These are phyloP conservation scores for Drymodes brunneopygia DNA, from an alignment of 2,113 vertebrate species.

Conservation along the genomic window DNA sequence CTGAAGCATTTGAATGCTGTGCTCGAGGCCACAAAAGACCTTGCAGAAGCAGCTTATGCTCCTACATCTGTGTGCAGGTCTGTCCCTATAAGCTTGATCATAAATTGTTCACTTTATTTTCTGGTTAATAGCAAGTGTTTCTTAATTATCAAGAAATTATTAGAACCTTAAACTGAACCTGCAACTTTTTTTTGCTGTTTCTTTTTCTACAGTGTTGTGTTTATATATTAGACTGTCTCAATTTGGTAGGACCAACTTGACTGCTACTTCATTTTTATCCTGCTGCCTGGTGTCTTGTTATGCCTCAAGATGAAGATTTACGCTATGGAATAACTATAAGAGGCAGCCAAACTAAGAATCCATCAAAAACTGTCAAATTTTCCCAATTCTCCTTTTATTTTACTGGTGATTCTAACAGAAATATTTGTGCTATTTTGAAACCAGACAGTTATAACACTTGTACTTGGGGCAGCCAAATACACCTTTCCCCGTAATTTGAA, in stretches of 20 bases:
- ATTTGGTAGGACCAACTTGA: background rate
- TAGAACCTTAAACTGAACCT: background rate
- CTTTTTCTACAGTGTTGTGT: background rate
- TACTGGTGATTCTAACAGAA: background rate
- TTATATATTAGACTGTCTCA: background rate
- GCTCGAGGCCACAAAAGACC: background rate
- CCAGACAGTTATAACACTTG: background rate
- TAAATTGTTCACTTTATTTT: background rate
- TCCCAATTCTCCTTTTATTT: background rate
- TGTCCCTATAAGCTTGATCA: background rate
- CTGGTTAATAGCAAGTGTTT: background rate
- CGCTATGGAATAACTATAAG: background rate
- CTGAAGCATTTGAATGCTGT: background rate
- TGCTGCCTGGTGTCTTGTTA: background rate
- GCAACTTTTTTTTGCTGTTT: background rate
- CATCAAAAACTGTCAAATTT: background rate
- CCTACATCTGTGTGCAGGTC: background rate
- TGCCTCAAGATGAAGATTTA: background rate
- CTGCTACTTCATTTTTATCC: background rate
- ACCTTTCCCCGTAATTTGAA: background rate
- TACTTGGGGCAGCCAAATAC: background rate
- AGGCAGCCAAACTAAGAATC: background rate
- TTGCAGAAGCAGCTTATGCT: background rate
- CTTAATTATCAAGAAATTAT: background rate
- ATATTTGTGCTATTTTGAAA: background rate